These are phyloP conservation scores for Agrypnus murinus DNA, from an alignment of 2,888 invertebrate genomes.

Conservation along the genomic window DNA sequence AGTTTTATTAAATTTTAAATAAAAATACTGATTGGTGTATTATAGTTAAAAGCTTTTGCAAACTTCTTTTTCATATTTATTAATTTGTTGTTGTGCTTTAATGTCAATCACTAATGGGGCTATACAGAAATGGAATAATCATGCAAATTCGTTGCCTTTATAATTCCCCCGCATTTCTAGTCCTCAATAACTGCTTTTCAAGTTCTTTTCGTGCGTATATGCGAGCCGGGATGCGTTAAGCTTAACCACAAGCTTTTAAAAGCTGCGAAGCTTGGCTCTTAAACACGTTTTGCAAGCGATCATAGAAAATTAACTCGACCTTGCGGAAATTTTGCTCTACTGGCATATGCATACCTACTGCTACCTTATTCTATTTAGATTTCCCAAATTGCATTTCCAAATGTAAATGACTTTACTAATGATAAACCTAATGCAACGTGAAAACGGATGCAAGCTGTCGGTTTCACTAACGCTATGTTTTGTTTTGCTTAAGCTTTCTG, in stretches of 20 bases:
- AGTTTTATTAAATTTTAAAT: no score
- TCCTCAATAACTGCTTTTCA: conserved; percentile 28
- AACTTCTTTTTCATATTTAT: not conserved
- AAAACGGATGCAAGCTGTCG: conserved; percentile 21
- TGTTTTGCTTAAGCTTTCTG: conserved; percentile 11
- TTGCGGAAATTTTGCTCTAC: conserved; percentile 30
- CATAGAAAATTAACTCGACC: conserved; percentile 44
- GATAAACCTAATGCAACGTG: conserved; percentile 22
- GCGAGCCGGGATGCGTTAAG: conserved; percentile 39
- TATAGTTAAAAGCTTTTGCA: no score
- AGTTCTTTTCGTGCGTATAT: conserved; percentile 39
- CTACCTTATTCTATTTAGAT: conserved; percentile 16
- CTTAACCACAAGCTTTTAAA: conserved; percentile 46
- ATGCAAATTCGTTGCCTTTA: conserved; percentile 25
- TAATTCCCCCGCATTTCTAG: conserved; percentile 6
- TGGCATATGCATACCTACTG: conserved; percentile 16
- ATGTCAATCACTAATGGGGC: conserved; percentile 4
- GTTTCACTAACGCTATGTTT: not conserved
- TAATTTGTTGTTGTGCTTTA: conserved; percentile 16
- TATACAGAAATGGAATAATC: conserved; percentile 28
- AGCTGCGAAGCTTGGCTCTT: conserved; percentile 42
- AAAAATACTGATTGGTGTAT: no score
- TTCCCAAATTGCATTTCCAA: conserved; percentile 18
- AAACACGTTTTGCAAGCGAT: conserved; percentile 46
- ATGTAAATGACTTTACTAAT: conserved; percentile 11